These are phyloP conservation scores for Nebria salina DNA, from an alignment of 2,888 invertebrate genomes.

Conservation along the genomic window DNA sequence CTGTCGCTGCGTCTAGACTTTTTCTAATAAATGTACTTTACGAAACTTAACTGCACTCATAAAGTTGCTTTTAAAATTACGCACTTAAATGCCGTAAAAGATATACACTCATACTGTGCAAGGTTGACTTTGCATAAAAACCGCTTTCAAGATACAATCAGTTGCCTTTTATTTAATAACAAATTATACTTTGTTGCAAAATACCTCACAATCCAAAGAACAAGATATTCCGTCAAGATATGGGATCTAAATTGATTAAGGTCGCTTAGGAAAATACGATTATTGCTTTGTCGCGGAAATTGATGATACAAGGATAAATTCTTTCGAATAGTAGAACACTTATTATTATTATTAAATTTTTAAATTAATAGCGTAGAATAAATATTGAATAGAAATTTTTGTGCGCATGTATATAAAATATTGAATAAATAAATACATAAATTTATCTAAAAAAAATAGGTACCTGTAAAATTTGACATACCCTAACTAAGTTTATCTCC, in stretches of 20 bases:
- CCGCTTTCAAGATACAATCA: not conserved
- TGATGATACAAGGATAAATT: not conserved
- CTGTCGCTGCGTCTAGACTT: not conserved
- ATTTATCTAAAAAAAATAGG: not conserved
- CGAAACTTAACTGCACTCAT: not conserved
- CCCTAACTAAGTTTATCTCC: not conserved
- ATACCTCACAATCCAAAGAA: not conserved
- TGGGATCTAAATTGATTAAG: not conserved
- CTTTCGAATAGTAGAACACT: not conserved
- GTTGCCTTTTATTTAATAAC: not conserved
- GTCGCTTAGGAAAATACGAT: not conserved
- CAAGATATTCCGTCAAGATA: not conserved
- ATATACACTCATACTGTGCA: not conserved
- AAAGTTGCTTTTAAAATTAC: slow-evolving; percentile 1
- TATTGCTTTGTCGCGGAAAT: not conserved
- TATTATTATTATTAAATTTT: no score
- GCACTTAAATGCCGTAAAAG: not conserved
- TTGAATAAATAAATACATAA: not conserved
- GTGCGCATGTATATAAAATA: not conserved
- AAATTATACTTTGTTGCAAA: not conserved
- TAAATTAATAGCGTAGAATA: no score
- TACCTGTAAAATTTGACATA: not conserved
- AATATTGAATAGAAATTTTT: no score
- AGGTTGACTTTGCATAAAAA: not conserved
- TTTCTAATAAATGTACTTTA: not conserved